phyloP scores from a whole-genome alignment of 2,797 vertebrate species.

The Todus mexicanus region DNA sequence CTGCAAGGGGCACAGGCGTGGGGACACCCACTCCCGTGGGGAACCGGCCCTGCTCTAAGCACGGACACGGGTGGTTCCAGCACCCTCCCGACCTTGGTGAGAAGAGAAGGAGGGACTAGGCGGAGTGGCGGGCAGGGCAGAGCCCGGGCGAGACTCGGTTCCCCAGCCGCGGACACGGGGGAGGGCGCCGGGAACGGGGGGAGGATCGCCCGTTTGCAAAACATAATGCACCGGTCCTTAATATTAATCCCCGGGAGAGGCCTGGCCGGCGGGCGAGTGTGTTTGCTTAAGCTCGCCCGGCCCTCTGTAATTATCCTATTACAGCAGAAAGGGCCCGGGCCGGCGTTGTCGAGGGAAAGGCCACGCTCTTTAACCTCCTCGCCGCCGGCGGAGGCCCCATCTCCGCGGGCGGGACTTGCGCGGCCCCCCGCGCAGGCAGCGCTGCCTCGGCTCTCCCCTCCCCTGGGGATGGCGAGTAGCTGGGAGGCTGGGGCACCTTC shows the following conservation, averaged over 20 bases:
- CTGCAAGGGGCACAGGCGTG: background rate
- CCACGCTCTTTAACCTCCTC: background rate
- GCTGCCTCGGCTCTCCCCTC: background rate
- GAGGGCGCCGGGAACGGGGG: background rate
- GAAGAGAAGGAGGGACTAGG: background rate
- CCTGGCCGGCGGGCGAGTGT: background rate
- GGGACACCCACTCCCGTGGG: background rate
- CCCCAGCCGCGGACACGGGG: background rate
- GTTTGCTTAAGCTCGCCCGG: background rate
- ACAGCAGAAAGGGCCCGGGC: background rate
- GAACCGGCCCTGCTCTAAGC: background rate
- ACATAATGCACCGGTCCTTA: background rate
- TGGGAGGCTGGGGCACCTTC: background rate
- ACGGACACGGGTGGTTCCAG: background rate
- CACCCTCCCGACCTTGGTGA: background rate
- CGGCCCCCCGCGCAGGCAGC: background rate
- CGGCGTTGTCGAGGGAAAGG: background rate
- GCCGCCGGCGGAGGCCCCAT: background rate
- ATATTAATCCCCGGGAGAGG: background rate
- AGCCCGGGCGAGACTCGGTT: background rate
- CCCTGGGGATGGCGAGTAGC: background rate
- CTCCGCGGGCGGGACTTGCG: background rate
- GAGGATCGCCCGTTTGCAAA: background rate
- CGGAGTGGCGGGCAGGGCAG: background rate
- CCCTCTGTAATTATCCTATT: background rate